A percentile compares a stretch with the other conserved stretches of the same genome.
Evolutionary conservation across 2,113 vertebrate species (phyloP).

Genomic region (Eulemur rufifrons): DNA sequence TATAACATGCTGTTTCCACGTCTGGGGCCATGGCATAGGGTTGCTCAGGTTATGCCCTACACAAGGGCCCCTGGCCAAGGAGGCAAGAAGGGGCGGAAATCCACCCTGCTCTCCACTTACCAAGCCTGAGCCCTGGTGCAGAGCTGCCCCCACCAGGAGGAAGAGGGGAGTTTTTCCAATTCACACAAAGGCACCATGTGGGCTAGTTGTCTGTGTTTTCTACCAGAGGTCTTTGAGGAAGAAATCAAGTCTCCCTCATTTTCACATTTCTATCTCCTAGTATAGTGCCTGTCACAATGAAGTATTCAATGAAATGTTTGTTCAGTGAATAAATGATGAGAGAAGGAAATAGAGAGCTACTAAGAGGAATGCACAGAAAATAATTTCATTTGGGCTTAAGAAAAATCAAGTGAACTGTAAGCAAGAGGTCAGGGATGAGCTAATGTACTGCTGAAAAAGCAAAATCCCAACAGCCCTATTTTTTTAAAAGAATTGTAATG

Average conservation of each 20-base stretch:
- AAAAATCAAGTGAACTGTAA: neutral
- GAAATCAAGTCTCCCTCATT: neutral
- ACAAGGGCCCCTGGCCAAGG: neutral
- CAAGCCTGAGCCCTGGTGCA: neutral
- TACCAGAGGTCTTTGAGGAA: neutral
- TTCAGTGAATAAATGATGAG: neutral
- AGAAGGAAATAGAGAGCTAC: neutral
- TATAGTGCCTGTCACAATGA: neutral
- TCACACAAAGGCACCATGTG: neutral
- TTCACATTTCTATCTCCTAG: neutral
- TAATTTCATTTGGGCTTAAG: neutral
- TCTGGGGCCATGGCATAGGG: neutral
- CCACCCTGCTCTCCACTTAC: neutral
- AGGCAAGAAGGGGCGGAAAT: neutral
- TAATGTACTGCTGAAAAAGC: neutral
- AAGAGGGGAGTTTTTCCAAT: neutral
- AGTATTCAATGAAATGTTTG: neutral
- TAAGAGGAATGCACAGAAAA: neutral
- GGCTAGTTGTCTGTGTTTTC: neutral
- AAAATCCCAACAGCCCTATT: neutral
- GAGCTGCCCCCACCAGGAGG: neutral
- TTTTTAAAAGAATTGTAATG: neutral
- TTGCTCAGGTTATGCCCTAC: neutral
- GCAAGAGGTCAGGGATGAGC: neutral
- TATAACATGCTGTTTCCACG: neutral